A percentile compares a stretch with the other conserved stretches of the same genome.
These are phyloP conservation scores for Scaptomyza reducta DNA, from an alignment of 2,888 invertebrate species.

Conservation along the genomic window DNA sequence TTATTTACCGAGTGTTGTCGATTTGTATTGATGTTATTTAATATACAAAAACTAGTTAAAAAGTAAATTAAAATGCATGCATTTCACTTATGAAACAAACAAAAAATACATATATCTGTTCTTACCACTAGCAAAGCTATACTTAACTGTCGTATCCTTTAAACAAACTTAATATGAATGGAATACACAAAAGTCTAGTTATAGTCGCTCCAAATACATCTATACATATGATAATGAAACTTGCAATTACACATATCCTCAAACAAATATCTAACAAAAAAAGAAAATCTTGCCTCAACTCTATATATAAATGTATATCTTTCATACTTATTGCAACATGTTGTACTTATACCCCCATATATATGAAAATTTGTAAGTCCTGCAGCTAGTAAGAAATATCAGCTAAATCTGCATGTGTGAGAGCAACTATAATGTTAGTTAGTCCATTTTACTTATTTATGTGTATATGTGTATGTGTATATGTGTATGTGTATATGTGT, in stretches of 20 bases:
- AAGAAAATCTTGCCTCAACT: slow-evolving; percentile 12
- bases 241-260: slow-evolving; percentile 56
- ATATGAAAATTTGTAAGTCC: slow-evolving; percentile 16
- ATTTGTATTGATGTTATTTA: slow-evolving; percentile 55
- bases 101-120: slow-evolving; percentile 6
- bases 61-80: slow-evolving; percentile 33
- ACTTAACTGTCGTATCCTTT: slow-evolving; percentile 10
- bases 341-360: slow-evolving; percentile 37
- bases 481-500: neutral
- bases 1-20: slow-evolving; percentile 56
- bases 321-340: slow-evolving; percentile 45
- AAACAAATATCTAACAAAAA: slow-evolving; percentile 29
- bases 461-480: slow-evolving; percentile 20
- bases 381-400: slow-evolving; percentile 25
- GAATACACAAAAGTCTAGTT: slow-evolving; percentile 1
- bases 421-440: slow-evolving; percentile 26
- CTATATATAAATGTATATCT: slow-evolving; percentile 24
- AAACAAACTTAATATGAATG: neutral
- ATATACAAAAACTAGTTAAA: slow-evolving; percentile 34
- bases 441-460: slow-evolving; percentile 42
- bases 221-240: slow-evolving; percentile 34
- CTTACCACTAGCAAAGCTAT: slow-evolving; percentile 44
- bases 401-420: slow-evolving; percentile 22
- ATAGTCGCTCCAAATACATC: slow-evolving; percentile 36
- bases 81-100: slow-evolving; percentile 38